Evolutionary conservation across 1,140 invertebrate species (phyloP).

Genomic region (Metaphire vulgaris): DNA sequence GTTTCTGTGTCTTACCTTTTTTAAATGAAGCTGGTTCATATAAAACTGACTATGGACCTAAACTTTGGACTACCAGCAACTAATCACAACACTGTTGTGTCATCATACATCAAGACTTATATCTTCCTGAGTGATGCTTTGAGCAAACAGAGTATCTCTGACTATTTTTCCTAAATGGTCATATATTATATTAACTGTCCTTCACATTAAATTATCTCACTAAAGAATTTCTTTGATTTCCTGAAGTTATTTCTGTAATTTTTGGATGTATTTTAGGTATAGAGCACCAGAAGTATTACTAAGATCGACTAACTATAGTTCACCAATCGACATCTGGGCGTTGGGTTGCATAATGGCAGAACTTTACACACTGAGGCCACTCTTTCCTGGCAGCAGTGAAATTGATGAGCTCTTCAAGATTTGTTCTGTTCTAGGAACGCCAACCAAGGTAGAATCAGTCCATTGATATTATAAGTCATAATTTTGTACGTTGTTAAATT

Average conservation of each 20-base stretch:
- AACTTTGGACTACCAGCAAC: too few species aligned
- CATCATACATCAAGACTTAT: too few species aligned
- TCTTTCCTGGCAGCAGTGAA: constrained; percentile 90
- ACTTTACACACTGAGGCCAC: constrained; percentile 90
- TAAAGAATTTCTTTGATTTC: not conserved
- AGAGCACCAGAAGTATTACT: constrained; percentile 90
- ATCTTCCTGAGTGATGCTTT: too few species aligned
- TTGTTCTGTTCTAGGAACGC: constrained; percentile 88
- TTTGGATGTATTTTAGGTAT: constrained; percentile 58
- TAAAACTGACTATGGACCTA: too few species aligned
- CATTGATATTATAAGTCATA: not conserved
- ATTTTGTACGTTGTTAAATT: not conserved
- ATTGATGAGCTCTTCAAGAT: constrained; percentile 95
- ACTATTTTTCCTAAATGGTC: too few species aligned
- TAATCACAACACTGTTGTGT: too few species aligned
- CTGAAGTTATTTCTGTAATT: not conserved
- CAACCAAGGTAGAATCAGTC: constrained; percentile 67
- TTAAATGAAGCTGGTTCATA: too few species aligned
- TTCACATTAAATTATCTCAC: too few species aligned
- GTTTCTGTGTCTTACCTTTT: too few species aligned
- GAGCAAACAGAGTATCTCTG: too few species aligned
- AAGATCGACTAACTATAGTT: constrained; percentile 89
- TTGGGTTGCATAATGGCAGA: constrained; percentile 91
- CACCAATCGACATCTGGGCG: constrained; percentile 97
- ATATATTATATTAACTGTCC: too few species aligned